Percentiles rank a stretch among this genome's conserved stretches.
phyloP scores from a whole-genome alignment of 2,888 invertebrate species.

The Thumatha senex region DNA sequence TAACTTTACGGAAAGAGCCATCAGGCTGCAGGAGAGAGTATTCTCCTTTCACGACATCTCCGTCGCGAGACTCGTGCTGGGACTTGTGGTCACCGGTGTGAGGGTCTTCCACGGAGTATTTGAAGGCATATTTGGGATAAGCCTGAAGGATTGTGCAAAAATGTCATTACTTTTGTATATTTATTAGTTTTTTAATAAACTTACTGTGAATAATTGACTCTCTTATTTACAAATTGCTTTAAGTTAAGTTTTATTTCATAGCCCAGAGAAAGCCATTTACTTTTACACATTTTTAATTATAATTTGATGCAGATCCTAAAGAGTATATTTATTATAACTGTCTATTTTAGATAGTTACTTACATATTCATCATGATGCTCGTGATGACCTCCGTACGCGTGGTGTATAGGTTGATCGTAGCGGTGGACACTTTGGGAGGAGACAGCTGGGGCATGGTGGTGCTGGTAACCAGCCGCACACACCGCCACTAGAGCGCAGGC shows the following conservation, averaged over 20 bases:
- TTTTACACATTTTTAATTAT: too few relatives aligned
- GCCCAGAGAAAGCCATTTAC: too few relatives aligned
- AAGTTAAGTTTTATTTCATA: too few relatives aligned
- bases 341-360: neutral
- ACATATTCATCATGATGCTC: neutral
- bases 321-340: too few relatives aligned
- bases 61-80: conserved; percentile 82
- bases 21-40: conserved; percentile 83
- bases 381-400: neutral
- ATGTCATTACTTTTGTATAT: too few relatives aligned
- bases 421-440: neutral
- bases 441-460: neutral
- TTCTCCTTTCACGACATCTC: conserved; percentile 83
- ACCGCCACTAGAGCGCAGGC: neutral
- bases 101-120: conserved; percentile 84
- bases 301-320: too few relatives aligned
- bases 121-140: conserved; percentile 80
- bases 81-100: conserved; percentile 85
- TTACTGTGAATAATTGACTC: too few relatives aligned
- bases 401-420: neutral
- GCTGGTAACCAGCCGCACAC: neutral
- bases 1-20: conserved; percentile 83
- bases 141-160: conserved; percentile 40
- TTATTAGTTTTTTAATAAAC: too few relatives aligned
- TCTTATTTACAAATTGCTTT: too few relatives aligned